Evolutionary conservation across 2,797 vertebrate species (phyloP).

Genomic region (Pangasius macronema): DNA sequence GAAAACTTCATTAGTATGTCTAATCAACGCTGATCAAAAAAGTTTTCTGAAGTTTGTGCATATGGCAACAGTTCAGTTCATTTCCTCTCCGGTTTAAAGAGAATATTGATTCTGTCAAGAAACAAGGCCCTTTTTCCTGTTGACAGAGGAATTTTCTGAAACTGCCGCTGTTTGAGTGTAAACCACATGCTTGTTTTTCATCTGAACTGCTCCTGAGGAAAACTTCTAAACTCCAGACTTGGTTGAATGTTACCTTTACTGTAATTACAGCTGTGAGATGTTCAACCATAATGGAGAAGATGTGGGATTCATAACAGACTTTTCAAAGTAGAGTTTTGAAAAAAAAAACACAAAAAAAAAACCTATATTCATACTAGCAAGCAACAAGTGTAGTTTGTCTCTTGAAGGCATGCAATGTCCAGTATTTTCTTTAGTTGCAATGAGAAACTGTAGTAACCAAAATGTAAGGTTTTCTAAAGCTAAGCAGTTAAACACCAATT

Average conservation of each 20-base stretch:
- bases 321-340: background rate
- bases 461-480: background rate
- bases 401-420: background rate
- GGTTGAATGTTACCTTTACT: conserved; percentile 19
- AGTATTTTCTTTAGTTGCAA: background rate
- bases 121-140: conserved; percentile 61
- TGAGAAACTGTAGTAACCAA: background rate
- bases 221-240: background rate
- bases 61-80: conserved; percentile 81
- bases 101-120: conserved; percentile 78
- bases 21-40: conserved; percentile 71
- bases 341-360: background rate
- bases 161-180: conserved; percentile 72
- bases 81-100: conserved; percentile 74
- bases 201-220: conserved; percentile 59
- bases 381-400: background rate
- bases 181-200: conserved; percentile 68
- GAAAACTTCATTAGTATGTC: conserved; percentile 70
- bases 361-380: background rate
- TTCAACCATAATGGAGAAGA: background rate
- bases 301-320: background rate
- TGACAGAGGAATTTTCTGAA: conserved; percentile 72
- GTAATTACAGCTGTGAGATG: background rate
- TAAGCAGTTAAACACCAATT: background rate
- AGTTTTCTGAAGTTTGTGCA: conserved; percentile 65